phyloP scores from a whole-genome alignment of 2,797 vertebrate species.

The Arrhamphus sclerolepis region DNA sequence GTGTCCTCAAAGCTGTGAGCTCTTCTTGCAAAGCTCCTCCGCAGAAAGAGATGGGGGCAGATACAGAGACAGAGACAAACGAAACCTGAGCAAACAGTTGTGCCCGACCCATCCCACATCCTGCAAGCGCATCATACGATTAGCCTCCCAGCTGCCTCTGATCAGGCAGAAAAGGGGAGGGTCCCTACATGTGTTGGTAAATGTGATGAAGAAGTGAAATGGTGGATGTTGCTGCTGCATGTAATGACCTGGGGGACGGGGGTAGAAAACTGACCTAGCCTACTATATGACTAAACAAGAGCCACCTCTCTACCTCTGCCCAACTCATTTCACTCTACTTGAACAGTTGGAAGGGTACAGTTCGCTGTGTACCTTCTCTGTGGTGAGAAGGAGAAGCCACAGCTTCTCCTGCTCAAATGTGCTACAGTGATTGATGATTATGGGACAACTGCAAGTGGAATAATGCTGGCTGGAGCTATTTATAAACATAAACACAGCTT shows the following conservation, averaged over 20 bases:
- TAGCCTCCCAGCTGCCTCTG: constrained; percentile 50
- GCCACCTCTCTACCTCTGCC: constrained; percentile 40
- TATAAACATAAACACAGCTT: constrained; percentile 81
- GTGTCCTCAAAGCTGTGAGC: constrained; percentile 48
- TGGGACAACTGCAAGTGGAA: constrained; percentile 77
- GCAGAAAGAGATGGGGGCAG: constrained; percentile 46
- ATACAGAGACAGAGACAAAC: constrained; percentile 53
- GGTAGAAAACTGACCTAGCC: constrained; percentile 49
- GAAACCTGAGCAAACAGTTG: constrained; percentile 57
- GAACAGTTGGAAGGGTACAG: constrained; percentile 63
- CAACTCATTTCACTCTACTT: constrained; percentile 51
- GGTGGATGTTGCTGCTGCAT: constrained; percentile 39
- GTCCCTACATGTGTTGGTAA: constrained; percentile 3
- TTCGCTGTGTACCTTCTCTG: constrained; percentile 60
- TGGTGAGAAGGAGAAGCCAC: constrained; percentile 55
- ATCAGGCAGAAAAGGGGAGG: constrained; percentile 19
- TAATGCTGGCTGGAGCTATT: constrained; percentile 82
- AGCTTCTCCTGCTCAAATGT: too few species aligned
- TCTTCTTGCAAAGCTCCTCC: constrained; percentile 49
- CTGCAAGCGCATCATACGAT: constrained; percentile 39
- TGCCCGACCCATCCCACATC: constrained; percentile 49
- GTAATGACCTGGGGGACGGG: constrained; percentile 43
- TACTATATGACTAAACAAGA: constrained; percentile 45
- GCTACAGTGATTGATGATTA: constrained; percentile 82
- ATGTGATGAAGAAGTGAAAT: constrained; percentile 35